Evolutionary conservation across 2,888 invertebrate species (phyloP).

Genomic region (Aleiodes leptofemur): DNA sequence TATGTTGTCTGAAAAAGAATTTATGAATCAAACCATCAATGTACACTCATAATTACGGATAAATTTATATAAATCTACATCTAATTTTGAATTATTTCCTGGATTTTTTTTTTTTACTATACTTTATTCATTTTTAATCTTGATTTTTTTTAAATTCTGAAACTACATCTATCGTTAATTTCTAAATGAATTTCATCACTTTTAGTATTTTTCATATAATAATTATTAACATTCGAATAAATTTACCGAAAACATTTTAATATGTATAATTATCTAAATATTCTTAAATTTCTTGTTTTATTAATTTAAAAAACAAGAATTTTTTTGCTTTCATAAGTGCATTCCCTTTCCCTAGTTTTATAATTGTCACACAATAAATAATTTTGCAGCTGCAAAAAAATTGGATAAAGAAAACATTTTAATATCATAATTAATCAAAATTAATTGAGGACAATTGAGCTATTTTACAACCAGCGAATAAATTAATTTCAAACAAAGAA

Average conservation of each 20-base stretch:
- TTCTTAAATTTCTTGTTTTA: not conserved
- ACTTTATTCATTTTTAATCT: not conserved
- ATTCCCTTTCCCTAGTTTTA: slow-evolving; percentile 8
- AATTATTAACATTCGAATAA: slow-evolving; percentile 8
- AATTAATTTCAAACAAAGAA: slow-evolving; percentile 15
- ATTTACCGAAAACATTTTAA: slow-evolving; percentile 22
- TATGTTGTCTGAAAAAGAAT: slow-evolving; percentile 81
- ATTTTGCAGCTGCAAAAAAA: slow-evolving; percentile 2
- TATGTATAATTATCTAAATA: slow-evolving; percentile 6
- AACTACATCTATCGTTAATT: slow-evolving; percentile 9
- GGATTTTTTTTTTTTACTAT: slow-evolving; percentile 2
- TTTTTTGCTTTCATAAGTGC: not conserved
- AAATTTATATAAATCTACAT: not conserved
- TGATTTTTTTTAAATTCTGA: not conserved
- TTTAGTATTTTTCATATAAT: slow-evolving; percentile 11
- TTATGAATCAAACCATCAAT: slow-evolving; percentile 76
- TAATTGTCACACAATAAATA: not conserved
- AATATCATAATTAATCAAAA: slow-evolving; percentile 42
- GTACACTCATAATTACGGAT: slow-evolving; percentile 62
- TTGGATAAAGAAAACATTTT: not conserved
- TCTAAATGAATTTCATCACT: slow-evolving; percentile 1
- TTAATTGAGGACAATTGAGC: slow-evolving; percentile 23
- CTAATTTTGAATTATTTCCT: slow-evolving; percentile 14
- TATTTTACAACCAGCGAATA: slow-evolving; percentile 43
- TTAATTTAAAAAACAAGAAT: not conserved